phyloP scores from a whole-genome alignment of 2,113 vertebrate genomes.

The Sander vitreus region DNA sequence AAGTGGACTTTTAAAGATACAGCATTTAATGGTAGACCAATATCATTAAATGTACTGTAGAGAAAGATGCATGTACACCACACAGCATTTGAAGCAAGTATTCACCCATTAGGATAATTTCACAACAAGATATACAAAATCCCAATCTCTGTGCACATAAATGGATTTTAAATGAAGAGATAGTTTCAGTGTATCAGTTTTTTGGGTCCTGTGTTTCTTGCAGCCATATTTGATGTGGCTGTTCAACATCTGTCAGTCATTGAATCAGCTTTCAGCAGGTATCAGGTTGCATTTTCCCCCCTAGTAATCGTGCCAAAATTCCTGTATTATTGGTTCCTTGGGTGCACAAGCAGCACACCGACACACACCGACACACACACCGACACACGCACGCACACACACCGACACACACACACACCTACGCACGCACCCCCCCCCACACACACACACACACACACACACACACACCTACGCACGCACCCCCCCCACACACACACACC shows the following conservation, averaged over 20 bases:
- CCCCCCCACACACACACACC: neutral
- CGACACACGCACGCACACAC: neutral
- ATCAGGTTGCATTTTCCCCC: constrained; percentile 26
- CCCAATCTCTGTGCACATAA: neutral
- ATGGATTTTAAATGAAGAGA: constrained; percentile 1
- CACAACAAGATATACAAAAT: neutral
- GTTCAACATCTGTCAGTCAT: constrained; percentile 38
- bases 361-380: neutral
- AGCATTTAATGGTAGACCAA: neutral
- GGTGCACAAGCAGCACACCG: neutral
- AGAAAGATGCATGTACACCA: neutral
- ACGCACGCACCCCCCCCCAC: too few species aligned
- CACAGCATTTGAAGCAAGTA: neutral
- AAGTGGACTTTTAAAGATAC: neutral
- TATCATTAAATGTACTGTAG: neutral
- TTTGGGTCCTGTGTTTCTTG: neutral
- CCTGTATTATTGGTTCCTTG: neutral
- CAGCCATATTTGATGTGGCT: constrained; percentile 4
- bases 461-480: too few species aligned
- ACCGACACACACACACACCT: neutral
- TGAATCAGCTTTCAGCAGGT: constrained; percentile 20
- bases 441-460: neutral
- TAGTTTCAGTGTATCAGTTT: neutral
- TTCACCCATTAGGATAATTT: neutral
- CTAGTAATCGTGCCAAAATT: constrained; percentile 40